A percentile compares a stretch with the other conserved stretches of the same genome.
Evolutionary conservation across 2,113 vertebrate genomes (phyloP).

Genomic region (Osmerus eperlanus): DNA sequence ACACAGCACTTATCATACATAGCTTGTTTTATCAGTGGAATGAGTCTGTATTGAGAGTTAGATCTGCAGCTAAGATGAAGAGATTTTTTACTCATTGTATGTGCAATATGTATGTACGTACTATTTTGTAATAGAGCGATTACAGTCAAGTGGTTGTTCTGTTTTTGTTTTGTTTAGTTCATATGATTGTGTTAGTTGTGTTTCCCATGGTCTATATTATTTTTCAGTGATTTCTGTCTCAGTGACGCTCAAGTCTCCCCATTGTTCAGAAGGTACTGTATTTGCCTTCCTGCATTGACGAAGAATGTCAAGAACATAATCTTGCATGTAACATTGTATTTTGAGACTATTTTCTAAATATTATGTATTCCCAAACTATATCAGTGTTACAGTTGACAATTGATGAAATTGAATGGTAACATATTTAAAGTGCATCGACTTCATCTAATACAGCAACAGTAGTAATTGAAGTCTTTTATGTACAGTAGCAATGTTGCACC

Average conservation of each 20-base stretch:
- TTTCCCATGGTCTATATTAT: slow-evolving; percentile 44
- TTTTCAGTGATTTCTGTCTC: slow-evolving; percentile 35
- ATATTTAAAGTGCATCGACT: slow-evolving; percentile 72
- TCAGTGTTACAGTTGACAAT: slow-evolving; percentile 85
- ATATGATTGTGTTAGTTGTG: slow-evolving; percentile 31
- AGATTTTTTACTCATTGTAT: slow-evolving; percentile 54
- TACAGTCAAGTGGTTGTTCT: slow-evolving; percentile 40
- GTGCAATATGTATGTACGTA: slow-evolving; percentile 69
- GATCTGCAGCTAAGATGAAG: slow-evolving; percentile 67
- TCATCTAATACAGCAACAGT: slow-evolving; percentile 73
- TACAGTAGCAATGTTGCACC: slow-evolving; percentile 66
- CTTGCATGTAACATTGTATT: slow-evolving; percentile 81
- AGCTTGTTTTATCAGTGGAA: slow-evolving; percentile 44
- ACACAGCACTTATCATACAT: slow-evolving; percentile 48
- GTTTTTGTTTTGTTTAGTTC: slow-evolving; percentile 31
- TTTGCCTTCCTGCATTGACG: slow-evolving; percentile 65
- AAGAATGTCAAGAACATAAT: slow-evolving; percentile 70
- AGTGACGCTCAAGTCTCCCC: slow-evolving; percentile 49
- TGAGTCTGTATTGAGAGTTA: slow-evolving; percentile 68
- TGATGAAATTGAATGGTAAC: slow-evolving; percentile 84
- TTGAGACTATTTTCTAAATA: slow-evolving; percentile 80
- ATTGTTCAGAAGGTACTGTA: slow-evolving; percentile 61
- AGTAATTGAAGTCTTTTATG: slow-evolving; percentile 65
- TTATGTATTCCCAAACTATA: slow-evolving; percentile 83
- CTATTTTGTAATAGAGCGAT: slow-evolving; percentile 57